Evolutionary conservation across 1,140 invertebrate genomes (phyloP).

Genomic region (Bursaphelenchus mucronatus): DNA sequence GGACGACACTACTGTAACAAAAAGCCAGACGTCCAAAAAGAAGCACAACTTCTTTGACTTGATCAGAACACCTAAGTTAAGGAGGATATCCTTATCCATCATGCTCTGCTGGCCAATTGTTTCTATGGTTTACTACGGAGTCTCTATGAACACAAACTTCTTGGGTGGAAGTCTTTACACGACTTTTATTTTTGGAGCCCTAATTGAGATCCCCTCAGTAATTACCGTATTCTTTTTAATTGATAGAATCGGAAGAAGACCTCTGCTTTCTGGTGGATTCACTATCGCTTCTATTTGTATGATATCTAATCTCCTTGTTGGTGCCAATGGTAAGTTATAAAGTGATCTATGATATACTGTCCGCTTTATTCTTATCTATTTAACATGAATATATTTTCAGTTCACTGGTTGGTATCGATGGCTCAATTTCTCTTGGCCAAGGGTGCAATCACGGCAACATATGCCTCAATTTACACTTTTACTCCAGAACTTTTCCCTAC

Average conservation of each 20-base stretch:
- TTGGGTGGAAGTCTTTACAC: constrained; percentile 60
- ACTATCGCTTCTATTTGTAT: constrained; percentile 49
- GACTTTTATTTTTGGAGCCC: constrained; percentile 53
- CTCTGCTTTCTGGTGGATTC: constrained; percentile 47
- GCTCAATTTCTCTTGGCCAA: constrained; percentile 57
- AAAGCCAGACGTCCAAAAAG: constrained; percentile 8
- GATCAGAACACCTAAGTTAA: constrained; percentile 50
- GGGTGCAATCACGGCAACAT: constrained; percentile 55
- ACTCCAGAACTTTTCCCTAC: constrained; percentile 65
- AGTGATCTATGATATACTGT: constrained; percentile 7
- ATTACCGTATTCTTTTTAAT: constrained; percentile 51
- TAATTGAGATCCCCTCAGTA: constrained; percentile 57
- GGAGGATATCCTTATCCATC: constrained; percentile 37
- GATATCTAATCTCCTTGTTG: constrained; percentile 48
- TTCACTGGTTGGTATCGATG: constrained; percentile 44
- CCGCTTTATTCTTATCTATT: constrained; percentile 11
- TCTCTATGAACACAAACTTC: constrained; percentile 57
- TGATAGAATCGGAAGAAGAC: constrained; percentile 50
- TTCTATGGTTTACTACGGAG: constrained; percentile 61
- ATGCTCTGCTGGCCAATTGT: constrained; percentile 50
- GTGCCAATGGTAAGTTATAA: constrained; percentile 32
- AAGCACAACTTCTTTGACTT: constrained; percentile 52
- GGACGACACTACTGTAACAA: constrained; percentile 1
- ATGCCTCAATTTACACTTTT: constrained; percentile 60
- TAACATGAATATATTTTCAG: constrained; percentile 41